A percentile compares a stretch with the other conserved stretches of the same genome.
Conservation (phyloP, 2,888 invertebrate species). For the Pteria penguin region DNA sequence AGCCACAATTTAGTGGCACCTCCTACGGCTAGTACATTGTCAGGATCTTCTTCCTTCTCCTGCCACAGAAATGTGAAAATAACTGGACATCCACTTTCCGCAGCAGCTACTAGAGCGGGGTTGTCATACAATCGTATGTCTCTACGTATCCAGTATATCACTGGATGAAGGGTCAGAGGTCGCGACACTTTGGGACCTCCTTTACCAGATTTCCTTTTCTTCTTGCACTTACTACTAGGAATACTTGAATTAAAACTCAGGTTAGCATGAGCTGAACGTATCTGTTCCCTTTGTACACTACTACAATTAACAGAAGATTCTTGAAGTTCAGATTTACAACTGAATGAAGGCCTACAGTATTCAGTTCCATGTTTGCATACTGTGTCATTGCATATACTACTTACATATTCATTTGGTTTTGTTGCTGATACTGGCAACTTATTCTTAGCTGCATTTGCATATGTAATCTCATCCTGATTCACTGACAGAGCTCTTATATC, state of each 20-base stretch:
- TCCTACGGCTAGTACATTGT: slow-evolving; percentile 56
- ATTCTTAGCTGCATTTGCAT: not conserved
- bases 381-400: too few species aligned
- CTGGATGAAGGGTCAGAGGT: slow-evolving; percentile 46
- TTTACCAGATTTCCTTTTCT: slow-evolving; percentile 43
- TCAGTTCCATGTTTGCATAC: not conserved
- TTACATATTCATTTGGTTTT: too few species aligned
- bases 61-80: slow-evolving; percentile 58
- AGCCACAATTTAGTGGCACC: slow-evolving; percentile 66
- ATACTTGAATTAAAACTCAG: not conserved
- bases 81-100: slow-evolving; percentile 49
- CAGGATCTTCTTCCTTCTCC: slow-evolving; percentile 56
- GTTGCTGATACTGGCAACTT: not conserved
- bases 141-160: slow-evolving; percentile 59
- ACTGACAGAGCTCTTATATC: not conserved
- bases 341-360: not conserved
- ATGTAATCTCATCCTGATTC: not conserved
- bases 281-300: too few species aligned
- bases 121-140: slow-evolving; percentile 63
- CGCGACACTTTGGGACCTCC: not conserved
- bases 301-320: too few species aligned
- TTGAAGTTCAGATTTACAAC: not conserved
- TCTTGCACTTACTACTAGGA: slow-evolving; percentile 31
- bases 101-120: slow-evolving; percentile 57
- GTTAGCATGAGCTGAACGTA: not conserved